Evolutionary conservation across 1,140 invertebrate species (phyloP), one percentile per base, ranked within the genome.

Genomic region (Panagrolaimus sp.): DNA sequence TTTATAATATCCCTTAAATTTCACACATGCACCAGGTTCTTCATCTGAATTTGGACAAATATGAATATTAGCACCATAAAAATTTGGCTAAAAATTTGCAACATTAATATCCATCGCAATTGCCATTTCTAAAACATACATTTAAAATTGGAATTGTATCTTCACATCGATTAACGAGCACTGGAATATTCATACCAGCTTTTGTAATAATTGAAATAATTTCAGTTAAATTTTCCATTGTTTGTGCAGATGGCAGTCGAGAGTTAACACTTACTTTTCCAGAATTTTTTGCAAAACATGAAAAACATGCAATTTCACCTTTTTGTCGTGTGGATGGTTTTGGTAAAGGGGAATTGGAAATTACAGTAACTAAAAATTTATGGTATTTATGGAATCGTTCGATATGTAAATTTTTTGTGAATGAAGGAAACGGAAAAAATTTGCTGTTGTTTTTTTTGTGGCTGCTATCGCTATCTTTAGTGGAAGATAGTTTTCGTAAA

Each of bases 291-390:
- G 71, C 51, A 48, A 73, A 74, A 51, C 76, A 76, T 9, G 72
- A 76, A 51, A 73, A 75, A 63, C 76, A 78, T 11, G 64, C 74
- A 27, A 75, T 74, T 51, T 75, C 69, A 16, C 73, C 73, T 63
- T 75, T 75, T 2, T 25, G 27, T 23, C 73, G 72, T 5, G 72
- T 63, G 1, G 38, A 23, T 3, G 71, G 71, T 5, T 61, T 20
- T 16, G 70, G 25, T 38, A 38, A 38, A 38, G 31, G 31, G 2
- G 31, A 38, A 7, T 38, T 38, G 31, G 31, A 38, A 38, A 38
- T 38, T 38, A 38, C 31, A 7, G 31, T 38, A 38, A 38, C 31
- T 38, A 38, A 38, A 38, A 38, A 38, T n/a, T n/a, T n/a, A n/a
- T 38, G 31, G 31, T 38, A 38, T n/a, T n/a, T n/a, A n/a, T n/a